phyloP scores from a whole-genome alignment of 2,113 vertebrate species.

The Procapra przewalskii region DNA sequence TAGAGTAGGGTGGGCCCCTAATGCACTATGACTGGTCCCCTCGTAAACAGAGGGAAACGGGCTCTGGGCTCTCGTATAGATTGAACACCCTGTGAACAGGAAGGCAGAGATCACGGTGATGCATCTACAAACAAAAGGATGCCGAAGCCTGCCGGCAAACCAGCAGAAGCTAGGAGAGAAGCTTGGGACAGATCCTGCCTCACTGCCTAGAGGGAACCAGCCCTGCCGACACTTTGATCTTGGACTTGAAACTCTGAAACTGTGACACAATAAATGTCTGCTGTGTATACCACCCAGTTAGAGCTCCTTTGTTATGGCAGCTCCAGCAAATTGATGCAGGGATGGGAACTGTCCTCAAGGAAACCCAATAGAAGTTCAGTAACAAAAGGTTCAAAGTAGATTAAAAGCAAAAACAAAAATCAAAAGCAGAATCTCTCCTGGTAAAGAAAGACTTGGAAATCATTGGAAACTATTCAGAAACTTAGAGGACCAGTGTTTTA shows the following conservation, averaged over 20 bases:
- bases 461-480: neutral
- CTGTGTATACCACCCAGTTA: too few species aligned
- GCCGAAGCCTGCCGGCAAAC: neutral
- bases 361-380: neutral
- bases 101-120: neutral
- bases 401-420: neutral
- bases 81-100: rapidly evolving
- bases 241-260: neutral
- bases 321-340: neutral
- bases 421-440: neutral
- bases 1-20: neutral
- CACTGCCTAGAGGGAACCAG: neutral
- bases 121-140: neutral
- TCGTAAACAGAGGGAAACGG: neutral
- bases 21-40: neutral
- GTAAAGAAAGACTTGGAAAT: neutral
- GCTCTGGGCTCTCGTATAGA: neutral
- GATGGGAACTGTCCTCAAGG: neutral
- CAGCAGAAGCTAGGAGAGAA: neutral
- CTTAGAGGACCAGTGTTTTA: neutral
- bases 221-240: neutral
- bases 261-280: neutral
- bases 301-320: too few species aligned
- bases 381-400: neutral
- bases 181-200: neutral